A percentile compares a stretch with the other conserved stretches of the same genome.
These are phyloP conservation scores for Zygogramma bicolorata DNA, from an alignment of 2,888 invertebrate genomes.

Conservation along the genomic window DNA sequence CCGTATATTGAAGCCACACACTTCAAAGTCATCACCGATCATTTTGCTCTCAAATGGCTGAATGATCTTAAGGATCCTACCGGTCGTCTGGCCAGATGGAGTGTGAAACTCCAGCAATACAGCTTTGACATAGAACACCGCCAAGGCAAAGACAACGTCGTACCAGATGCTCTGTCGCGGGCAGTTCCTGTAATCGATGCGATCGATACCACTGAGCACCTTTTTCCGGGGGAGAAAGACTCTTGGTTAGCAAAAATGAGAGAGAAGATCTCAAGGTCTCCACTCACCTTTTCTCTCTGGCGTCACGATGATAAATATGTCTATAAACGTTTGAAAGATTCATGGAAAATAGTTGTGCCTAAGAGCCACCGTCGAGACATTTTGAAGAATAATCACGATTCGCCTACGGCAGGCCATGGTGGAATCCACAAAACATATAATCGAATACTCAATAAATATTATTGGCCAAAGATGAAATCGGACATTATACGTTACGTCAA, in stretches of 20 bases:
- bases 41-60: slow-evolving; percentile 9
- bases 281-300: neutral
- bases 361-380: slow-evolving; percentile 5
- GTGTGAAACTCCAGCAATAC: slow-evolving; percentile 13
- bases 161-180: slow-evolving; percentile 4
- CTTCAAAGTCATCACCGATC: slow-evolving; percentile 39
- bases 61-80: slow-evolving; percentile 14
- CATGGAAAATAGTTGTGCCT: slow-evolving; percentile 30
- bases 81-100: slow-evolving; percentile 26
- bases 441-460: slow-evolving; percentile 2
- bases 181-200: neutral
- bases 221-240: neutral
- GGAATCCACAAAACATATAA: neutral
- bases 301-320: neutral
- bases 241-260: slow-evolving; percentile 18
- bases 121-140: slow-evolving; percentile 13
- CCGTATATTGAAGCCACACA: slow-evolving; percentile 37
- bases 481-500: slow-evolving; percentile 1
- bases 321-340: neutral
- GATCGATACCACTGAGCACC: neutral
- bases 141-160: neutral
- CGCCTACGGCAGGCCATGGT: slow-evolving; percentile 4
- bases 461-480: slow-evolving; percentile 24
- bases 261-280: neutral
- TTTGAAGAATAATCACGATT: slow-evolving; percentile 12